Conservation (phyloP, 2,113 vertebrate species). For the Choloepus hoffmanni region DNA sequence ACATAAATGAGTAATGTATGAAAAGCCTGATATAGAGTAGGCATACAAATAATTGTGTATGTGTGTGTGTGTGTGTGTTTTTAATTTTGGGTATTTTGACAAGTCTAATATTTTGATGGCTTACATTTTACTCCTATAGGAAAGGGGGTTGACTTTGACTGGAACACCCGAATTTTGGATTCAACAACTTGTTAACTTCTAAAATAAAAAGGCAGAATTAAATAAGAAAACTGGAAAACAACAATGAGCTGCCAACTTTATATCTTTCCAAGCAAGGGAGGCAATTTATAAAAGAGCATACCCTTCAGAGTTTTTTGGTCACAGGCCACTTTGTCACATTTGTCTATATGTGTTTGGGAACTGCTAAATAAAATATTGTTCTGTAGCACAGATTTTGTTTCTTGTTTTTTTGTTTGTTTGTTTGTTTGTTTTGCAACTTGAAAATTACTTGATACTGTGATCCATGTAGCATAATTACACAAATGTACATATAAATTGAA, state of each 20-base stretch:
- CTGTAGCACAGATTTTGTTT: not conserved
- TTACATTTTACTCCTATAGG: not conserved
- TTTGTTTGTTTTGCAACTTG: not conserved
- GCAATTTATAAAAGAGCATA: not conserved
- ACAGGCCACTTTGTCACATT: not conserved
- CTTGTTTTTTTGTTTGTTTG: too few species aligned
- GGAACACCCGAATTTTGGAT: not conserved
- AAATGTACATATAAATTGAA: not conserved
- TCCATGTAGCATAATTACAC: not conserved
- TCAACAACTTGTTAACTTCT: constrained; percentile 1
- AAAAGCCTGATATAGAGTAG: not conserved
- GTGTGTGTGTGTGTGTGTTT: not conserved
- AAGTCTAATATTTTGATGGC: not conserved
- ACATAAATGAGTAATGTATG: not conserved
- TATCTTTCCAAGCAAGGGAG: not conserved
- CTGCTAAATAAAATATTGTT: not conserved
- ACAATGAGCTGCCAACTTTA: not conserved
- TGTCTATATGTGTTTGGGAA: not conserved
- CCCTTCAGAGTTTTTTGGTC: not conserved
- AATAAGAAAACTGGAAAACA: not conserved
- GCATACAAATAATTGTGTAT: not conserved
- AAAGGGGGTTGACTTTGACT: not conserved
- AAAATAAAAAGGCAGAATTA: not conserved
- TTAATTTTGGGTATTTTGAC: not conserved
- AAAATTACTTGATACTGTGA: constrained; percentile 28